phyloP scores from a whole-genome alignment of 2,888 invertebrate genomes.

The Pteria penguin region DNA sequence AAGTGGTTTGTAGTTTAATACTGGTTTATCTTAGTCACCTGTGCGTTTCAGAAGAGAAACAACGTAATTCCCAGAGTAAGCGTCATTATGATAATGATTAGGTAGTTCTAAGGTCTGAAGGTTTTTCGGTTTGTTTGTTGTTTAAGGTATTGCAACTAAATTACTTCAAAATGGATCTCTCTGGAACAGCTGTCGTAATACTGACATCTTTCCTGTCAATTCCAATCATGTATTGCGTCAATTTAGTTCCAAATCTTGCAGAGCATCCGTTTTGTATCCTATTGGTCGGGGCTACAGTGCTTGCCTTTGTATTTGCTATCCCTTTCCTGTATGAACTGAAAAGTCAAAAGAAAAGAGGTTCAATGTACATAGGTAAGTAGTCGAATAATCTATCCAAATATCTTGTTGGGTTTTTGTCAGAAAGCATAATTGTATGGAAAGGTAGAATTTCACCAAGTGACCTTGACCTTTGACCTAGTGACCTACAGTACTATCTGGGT shows the following conservation, averaged over 20 bases:
- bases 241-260: slow-evolving; percentile 31
- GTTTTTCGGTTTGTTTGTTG: too few relatives aligned
- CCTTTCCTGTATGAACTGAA: slow-evolving; percentile 44
- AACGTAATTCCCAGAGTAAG: too few relatives aligned
- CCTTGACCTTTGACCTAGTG: too few relatives aligned
- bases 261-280: slow-evolving; percentile 41
- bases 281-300: slow-evolving; percentile 43
- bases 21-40: too few relatives aligned
- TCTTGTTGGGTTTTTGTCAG: neutral
- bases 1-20: too few relatives aligned
- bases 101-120: too few relatives aligned
- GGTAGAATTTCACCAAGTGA: too few relatives aligned
- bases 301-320: slow-evolving; percentile 42
- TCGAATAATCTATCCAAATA: neutral
- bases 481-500: too few relatives aligned
- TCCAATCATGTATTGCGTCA: slow-evolving; percentile 60
- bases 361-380: slow-evolving; percentile 54
- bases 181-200: slow-evolving; percentile 48
- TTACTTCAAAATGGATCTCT: slow-evolving; percentile 26
- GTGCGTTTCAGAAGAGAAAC: too few relatives aligned
- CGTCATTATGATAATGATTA: too few relatives aligned
- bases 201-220: slow-evolving; percentile 57
- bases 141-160: too few relatives aligned
- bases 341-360: slow-evolving; percentile 47
- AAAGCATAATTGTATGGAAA: too few relatives aligned